Conservation (phyloP, 2,888 invertebrate genomes). For the Platypus cylindrus region DNA sequence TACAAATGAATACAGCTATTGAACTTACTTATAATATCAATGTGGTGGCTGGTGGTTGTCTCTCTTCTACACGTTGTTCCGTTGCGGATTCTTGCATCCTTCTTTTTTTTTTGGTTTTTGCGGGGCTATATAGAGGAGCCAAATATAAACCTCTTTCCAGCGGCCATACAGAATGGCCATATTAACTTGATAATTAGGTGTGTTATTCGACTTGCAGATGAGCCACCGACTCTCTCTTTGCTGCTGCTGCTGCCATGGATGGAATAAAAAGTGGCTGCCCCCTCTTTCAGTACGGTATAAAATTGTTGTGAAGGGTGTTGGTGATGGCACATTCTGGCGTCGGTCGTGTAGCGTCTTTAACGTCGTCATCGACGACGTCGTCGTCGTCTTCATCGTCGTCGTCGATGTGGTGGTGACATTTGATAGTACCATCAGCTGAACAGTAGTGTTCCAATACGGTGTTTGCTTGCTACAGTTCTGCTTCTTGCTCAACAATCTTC, state of each 20-base stretch:
- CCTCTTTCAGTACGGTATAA: constrained; percentile 39
- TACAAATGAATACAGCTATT: constrained; percentile 61
- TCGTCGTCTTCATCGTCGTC: constrained; percentile 14
- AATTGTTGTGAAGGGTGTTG: constrained; percentile 38
- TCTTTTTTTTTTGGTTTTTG: no score
- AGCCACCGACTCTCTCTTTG: constrained; percentile 55
- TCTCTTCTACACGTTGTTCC: constrained; percentile 15
- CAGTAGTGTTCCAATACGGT: no score
- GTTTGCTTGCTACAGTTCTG: no score
- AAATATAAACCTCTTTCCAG: constrained; percentile 40
- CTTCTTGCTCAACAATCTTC: no score
- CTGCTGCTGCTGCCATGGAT: no score
- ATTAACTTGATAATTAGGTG: constrained; percentile 85
- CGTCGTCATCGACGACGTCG: constrained; percentile 21
- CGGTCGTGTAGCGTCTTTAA: constrained; percentile 30
- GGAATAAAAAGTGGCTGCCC: constrained; percentile 60
- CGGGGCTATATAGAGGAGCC: constrained; percentile 35
- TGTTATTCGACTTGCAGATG: constrained; percentile 85
- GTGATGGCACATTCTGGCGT: constrained; percentile 37
- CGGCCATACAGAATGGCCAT: constrained; percentile 62
- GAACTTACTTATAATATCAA: constrained; percentile 61
- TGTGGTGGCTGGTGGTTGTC: constrained; percentile 37
- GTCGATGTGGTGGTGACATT: no score
- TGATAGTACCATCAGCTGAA: no score
- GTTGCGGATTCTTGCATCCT: constrained; percentile 31